Percentiles rank a stretch among this genome's conserved stretches.
Evolutionary conservation across 2,797 vertebrate species (phyloP).

Genomic region (Alauda arvensis): DNA sequence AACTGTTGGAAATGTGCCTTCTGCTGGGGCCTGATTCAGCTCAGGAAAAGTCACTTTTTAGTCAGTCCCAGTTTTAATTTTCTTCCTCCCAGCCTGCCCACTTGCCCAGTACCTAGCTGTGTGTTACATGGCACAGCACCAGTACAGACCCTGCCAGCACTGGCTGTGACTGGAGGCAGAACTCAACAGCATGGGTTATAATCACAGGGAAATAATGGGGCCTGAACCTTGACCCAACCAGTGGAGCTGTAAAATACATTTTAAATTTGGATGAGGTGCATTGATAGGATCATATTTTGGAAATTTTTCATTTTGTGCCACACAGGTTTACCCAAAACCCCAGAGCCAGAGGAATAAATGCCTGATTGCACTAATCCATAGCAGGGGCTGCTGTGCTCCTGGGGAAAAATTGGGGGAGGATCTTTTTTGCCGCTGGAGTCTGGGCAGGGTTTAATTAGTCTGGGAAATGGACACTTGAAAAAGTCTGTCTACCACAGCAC

Average conservation of each 20-base stretch:
- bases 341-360: background rate
- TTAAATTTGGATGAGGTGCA: background rate
- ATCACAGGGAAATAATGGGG: background rate
- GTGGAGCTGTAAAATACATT: background rate
- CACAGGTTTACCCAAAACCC: background rate
- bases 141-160: background rate
- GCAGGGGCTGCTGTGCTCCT: background rate
- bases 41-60: background rate
- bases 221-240: background rate
- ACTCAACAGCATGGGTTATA: fast-evolving
- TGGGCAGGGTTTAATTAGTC: background rate
- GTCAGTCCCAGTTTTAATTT: background rate
- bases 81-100: background rate
- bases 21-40: background rate
- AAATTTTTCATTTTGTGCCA: background rate
- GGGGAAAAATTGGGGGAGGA: background rate
- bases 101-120: fast-evolving
- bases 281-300: background rate
- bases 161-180: background rate
- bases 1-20: background rate
- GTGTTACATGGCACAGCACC: fast-evolving
- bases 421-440: background rate
- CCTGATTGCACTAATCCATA: background rate
- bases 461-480: background rate
- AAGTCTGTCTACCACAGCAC: background rate